Percentiles rank a stretch among this genome's conserved stretches.
These are phyloP conservation scores for Cheilinus undulatus DNA, from an alignment of 2,113 vertebrate species.

Conservation along the genomic window DNA sequence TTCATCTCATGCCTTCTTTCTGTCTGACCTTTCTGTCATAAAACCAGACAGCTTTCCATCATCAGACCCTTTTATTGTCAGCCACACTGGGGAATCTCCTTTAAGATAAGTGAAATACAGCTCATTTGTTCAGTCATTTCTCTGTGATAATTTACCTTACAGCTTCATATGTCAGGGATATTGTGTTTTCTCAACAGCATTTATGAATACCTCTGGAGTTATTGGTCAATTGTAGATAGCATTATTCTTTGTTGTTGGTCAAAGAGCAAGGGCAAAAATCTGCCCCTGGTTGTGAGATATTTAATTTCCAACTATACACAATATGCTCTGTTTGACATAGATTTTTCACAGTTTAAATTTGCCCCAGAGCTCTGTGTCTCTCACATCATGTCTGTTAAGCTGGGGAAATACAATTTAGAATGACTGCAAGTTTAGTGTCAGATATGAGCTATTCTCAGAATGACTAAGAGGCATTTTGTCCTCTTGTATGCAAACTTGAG, in stretches of 20 bases:
- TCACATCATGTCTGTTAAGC: not conserved
- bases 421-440: not conserved
- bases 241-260: not conserved
- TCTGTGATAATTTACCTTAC: not conserved
- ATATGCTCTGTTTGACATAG: not conserved
- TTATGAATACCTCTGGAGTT: constrained; percentile 3
- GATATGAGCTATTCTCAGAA: not conserved
- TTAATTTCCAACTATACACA: not conserved
- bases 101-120: not conserved
- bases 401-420: not conserved
- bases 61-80: constrained; percentile 1
- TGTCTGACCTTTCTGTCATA: constrained; percentile 12
- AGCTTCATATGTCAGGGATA: not conserved
- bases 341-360: not conserved
- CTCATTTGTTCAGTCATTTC: not conserved
- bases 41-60: constrained; percentile 2
- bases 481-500: not conserved
- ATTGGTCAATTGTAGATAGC: constrained; percentile 26
- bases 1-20: constrained; percentile 20
- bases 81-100: not conserved
- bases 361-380: not conserved
- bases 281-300: not conserved
- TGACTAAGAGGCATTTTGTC: not conserved
- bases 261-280: not conserved
- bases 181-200: not conserved